phyloP scores from a whole-genome alignment of 2,888 invertebrate genomes.

The Micropterix aruncella region DNA sequence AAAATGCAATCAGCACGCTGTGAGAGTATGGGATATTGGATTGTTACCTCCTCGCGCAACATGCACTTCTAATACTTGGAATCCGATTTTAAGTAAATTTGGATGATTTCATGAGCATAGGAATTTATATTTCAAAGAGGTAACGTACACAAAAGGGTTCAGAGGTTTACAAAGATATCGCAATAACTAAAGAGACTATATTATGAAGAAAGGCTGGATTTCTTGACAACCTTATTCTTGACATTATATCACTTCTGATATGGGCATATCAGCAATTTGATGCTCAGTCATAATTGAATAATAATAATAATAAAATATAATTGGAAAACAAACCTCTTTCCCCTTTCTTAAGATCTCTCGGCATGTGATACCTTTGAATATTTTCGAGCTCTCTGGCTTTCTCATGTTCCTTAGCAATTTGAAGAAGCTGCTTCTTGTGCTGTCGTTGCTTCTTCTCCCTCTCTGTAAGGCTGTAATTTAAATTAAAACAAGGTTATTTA shows the following conservation, averaged over 20 bases:
- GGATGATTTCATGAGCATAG: too few species aligned
- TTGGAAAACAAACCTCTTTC: slow-evolving; percentile 41
- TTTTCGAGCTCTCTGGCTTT: slow-evolving; percentile 85
- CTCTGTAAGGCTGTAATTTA: slow-evolving; percentile 76
- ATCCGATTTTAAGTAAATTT: too few species aligned
- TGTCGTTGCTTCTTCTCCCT: slow-evolving; percentile 72
- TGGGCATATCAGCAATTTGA: neutral
- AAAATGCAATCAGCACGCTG: too few species aligned
- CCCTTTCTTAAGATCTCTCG: slow-evolving; percentile 68
- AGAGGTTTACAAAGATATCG: too few species aligned
- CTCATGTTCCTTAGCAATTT: slow-evolving; percentile 91
- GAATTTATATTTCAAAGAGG: too few species aligned
- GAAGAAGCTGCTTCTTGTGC: slow-evolving; percentile 81
- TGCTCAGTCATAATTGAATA: neutral
- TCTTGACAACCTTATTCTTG: neutral
- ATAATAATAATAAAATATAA: neutral
- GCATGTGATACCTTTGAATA: slow-evolving; percentile 90
- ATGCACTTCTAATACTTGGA: too few species aligned
- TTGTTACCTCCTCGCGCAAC: too few species aligned
- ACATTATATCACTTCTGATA: neutral
- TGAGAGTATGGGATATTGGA: too few species aligned
- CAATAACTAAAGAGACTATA: too few species aligned
- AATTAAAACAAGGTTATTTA: too few species aligned
- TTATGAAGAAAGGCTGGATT: too few species aligned
- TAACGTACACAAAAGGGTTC: too few species aligned